These are phyloP conservation scores for Lepus europaeus DNA, from an alignment of 2,113 vertebrate genomes.

Conservation along the genomic window DNA sequence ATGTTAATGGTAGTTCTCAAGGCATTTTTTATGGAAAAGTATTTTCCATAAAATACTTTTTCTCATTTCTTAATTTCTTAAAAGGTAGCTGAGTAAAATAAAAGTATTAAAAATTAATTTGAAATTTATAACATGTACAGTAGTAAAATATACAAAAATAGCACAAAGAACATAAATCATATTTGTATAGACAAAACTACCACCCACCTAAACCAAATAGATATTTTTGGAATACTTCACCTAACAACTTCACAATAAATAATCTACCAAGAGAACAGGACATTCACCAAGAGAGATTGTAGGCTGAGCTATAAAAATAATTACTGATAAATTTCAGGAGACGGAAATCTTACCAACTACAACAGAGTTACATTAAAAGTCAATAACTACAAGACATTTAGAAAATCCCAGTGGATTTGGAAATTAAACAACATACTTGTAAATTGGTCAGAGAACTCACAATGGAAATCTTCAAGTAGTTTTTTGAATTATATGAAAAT, in stretches of 20 bases:
- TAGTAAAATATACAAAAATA: not conserved
- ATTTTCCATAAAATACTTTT: not conserved
- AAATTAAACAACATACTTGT: not conserved
- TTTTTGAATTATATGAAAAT: not conserved
- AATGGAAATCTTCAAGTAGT: not conserved
- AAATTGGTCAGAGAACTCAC: not conserved
- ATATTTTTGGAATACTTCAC: not conserved
- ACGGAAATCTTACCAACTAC: not conserved
- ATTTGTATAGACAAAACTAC: not conserved
- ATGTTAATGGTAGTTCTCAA: not conserved
- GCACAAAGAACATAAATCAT: not conserved
- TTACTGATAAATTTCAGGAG: not conserved
- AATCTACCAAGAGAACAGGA: not conserved
- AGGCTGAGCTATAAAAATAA: not conserved
- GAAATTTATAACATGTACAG: not conserved
- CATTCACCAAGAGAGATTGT: not conserved
- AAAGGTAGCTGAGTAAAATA: slow-evolving; percentile 1
- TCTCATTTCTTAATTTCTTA: not conserved
- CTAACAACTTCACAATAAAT: not conserved
- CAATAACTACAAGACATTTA: not conserved
- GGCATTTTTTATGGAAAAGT: too few species aligned
- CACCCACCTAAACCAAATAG: not conserved
- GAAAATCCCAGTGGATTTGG: not conserved
- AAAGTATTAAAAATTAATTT: not conserved
- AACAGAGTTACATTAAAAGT: not conserved